A percentile compares a stretch with the other conserved stretches of the same genome.
Conservation (phyloP, 2,888 invertebrate species). For the Leptinotarsa rubiginosa region DNA sequence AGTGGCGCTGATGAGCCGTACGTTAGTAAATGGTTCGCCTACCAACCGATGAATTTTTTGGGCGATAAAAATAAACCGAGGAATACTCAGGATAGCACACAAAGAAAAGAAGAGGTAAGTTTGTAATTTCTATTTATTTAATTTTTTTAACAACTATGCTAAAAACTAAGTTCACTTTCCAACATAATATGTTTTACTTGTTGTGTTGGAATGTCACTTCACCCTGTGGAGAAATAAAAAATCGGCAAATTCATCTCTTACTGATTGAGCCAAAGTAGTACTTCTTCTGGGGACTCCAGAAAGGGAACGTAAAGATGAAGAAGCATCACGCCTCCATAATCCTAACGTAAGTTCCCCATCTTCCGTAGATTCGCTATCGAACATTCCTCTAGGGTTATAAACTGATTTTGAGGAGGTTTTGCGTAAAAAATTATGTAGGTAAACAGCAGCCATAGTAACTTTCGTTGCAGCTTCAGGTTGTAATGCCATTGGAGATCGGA, state of each 20-base stretch:
- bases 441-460: slow-evolving; percentile 19
- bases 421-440: slow-evolving; percentile 5
- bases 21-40: no score
- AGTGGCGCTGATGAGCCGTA: no score
- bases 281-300: no score
- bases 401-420: slow-evolving; percentile 11
- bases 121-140: slow-evolving; percentile 25
- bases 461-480: slow-evolving; percentile 7
- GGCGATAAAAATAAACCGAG: no score
- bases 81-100: no score
- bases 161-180: slow-evolving; percentile 24
- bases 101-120: slow-evolving; percentile 23
- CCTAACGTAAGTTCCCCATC: no score
- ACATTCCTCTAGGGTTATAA: slow-evolving; percentile 24
- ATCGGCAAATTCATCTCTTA: not conserved
- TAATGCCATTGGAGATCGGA: slow-evolving; percentile 6
- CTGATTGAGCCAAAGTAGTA: no score
- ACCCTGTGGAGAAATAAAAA: slow-evolving; percentile 1
- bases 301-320: no score
- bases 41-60: no score
- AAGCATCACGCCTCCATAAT: no score
- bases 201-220: slow-evolving; percentile 19
- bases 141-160: slow-evolving; percentile 17
- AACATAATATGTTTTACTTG: slow-evolving; percentile 22
- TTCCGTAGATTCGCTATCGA: slow-evolving; percentile 20